Evolutionary conservation across 2,888 invertebrate genomes (phyloP).

Genomic region (Aphidoletes aphidimyza): DNA sequence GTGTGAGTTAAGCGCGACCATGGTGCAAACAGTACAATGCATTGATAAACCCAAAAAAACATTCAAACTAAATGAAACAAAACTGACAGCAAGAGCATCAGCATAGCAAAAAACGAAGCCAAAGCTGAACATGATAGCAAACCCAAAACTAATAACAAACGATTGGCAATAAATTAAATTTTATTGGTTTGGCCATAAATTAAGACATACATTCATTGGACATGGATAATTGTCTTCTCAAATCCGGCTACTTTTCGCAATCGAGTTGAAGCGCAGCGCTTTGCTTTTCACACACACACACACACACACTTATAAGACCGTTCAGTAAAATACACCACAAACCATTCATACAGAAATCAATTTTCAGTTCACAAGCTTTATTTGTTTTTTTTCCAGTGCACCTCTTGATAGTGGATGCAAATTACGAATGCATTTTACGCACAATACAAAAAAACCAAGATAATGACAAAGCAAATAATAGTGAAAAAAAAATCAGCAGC

Average conservation of each 20-base stretch:
- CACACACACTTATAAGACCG: not conserved
- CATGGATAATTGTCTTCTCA: conserved; percentile 6
- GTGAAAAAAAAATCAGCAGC: not conserved
- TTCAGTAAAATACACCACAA: not conserved
- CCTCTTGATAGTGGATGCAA: not conserved
- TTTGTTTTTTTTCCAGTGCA: not conserved
- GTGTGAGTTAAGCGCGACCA: not conserved
- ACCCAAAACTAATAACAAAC: conserved; percentile 37
- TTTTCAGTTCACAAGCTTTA: not conserved
- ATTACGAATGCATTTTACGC: too few relatives aligned
- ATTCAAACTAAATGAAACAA: not conserved
- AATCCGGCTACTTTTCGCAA: not conserved
- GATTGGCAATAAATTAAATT: conserved; percentile 49
- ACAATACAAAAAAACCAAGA: too few relatives aligned
- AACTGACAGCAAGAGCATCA: not conserved
- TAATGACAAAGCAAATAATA: not conserved
- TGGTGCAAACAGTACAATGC: not conserved
- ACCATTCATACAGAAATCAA: not conserved
- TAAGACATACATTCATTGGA: conserved; percentile 3
- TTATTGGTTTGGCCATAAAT: conserved; percentile 34
- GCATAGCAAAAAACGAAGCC: not conserved
- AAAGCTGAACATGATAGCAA: conserved; percentile 1
- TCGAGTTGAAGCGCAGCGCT: too few relatives aligned
- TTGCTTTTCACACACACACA: not conserved
- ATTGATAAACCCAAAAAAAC: not conserved